Evolutionary conservation across 92 coral and sea anemone genomes (phyloP).

Genomic region (Anthopleura xanthogrammica): DNA sequence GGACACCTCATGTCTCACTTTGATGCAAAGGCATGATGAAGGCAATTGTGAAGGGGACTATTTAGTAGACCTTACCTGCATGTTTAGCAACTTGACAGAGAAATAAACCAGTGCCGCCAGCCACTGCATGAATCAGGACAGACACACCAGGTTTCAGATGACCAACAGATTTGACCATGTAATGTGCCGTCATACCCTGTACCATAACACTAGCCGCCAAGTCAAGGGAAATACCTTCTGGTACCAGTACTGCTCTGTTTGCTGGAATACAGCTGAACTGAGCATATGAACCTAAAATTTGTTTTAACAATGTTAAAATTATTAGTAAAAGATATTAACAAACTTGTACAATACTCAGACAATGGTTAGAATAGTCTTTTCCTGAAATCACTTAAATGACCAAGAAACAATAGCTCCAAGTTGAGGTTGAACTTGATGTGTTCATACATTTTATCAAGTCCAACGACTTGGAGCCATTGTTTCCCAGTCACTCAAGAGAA

Average conservation of each 20-base stretch:
- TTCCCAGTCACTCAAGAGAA: too few relatives aligned
- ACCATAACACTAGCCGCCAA: slow-evolving; percentile 56
- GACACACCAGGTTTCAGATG: slow-evolving; percentile 51
- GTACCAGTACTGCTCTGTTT: slow-evolving; percentile 40
- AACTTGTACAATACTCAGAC: too few relatives aligned
- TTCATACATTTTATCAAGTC: too few relatives aligned
- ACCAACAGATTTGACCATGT: slow-evolving; percentile 53
- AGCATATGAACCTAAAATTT: slow-evolving; percentile 47
- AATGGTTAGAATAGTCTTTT: too few relatives aligned
- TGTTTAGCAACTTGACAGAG: slow-evolving; percentile 62
- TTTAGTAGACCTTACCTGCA: slow-evolving; percentile 39
- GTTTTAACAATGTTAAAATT: neutral
- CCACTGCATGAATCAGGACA: slow-evolving; percentile 61
- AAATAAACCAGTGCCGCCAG: slow-evolving; percentile 70
- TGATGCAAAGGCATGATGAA: too few relatives aligned
- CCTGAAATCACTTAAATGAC: too few relatives aligned
- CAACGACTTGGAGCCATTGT: too few relatives aligned
- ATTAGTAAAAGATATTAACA: too few relatives aligned
- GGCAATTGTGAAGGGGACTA: too few relatives aligned
- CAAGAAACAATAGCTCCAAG: too few relatives aligned
- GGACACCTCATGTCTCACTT: too few relatives aligned
- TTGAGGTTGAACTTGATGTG: too few relatives aligned
- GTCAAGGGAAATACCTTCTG: slow-evolving; percentile 44
- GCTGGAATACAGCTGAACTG: slow-evolving; percentile 50
- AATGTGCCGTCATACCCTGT: slow-evolving; percentile 74